Percentiles rank a stretch among this genome's conserved stretches.
These are phyloP conservation scores for Melieria omissa DNA, from an alignment of 2,888 invertebrate genomes.

Conservation along the genomic window DNA sequence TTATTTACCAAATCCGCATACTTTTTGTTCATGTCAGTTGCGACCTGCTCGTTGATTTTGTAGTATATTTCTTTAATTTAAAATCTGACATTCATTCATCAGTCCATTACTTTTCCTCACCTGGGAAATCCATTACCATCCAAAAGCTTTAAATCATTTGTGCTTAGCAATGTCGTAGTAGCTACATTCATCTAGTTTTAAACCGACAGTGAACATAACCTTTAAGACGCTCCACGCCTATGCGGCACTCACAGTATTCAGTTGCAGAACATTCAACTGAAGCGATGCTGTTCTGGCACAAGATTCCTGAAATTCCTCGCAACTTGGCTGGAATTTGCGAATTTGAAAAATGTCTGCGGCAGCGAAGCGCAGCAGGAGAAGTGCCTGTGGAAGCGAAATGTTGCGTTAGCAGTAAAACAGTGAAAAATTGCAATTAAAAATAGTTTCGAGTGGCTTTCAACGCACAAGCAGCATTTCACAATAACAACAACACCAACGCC, in stretches of 20 bases:
- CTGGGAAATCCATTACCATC: background rate
- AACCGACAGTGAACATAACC: no score
- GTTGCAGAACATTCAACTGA: no score
- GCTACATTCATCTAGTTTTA: no score
- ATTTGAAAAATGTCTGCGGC: conserved; percentile 21
- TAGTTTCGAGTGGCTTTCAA: conserved; percentile 53
- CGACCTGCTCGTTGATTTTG: background rate
- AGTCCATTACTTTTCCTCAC: background rate
- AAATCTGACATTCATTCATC: background rate
- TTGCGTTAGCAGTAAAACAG: conserved; percentile 26
- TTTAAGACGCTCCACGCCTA: no score
- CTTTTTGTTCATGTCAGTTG: background rate
- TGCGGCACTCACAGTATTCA: no score
- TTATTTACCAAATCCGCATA: background rate
- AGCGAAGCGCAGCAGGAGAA: conserved; percentile 35
- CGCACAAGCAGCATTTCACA: background rate
- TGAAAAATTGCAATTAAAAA: conserved; percentile 59
- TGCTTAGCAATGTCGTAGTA: no score
- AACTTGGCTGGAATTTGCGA: conserved; percentile 11
- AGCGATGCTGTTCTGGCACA: no score
- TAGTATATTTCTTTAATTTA: conserved; percentile 3
- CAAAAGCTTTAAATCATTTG: no score
- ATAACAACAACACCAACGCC: conserved; percentile 11
- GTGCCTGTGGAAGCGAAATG: conserved; percentile 38
- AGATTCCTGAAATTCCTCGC: no score